Conservation (phyloP, 2,888 invertebrate species). For the Cheilosia vulpina region DNA sequence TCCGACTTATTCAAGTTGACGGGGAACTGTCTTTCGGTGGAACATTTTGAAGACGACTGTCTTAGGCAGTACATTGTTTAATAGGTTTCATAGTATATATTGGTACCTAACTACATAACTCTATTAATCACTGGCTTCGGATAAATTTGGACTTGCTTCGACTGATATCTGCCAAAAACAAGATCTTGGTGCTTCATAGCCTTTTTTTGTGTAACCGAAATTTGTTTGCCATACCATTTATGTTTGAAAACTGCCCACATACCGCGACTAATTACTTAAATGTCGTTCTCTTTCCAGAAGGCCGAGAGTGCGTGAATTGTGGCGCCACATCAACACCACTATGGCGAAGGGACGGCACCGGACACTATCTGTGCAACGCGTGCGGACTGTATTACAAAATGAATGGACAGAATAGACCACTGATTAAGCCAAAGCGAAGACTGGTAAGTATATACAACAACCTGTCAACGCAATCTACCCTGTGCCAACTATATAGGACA, state of each 20-base stretch:
- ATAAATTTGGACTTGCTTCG: too few relatives aligned
- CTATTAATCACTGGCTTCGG: too few relatives aligned
- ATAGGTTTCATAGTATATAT: too few relatives aligned
- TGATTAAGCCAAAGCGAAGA: slow-evolving; percentile 99
- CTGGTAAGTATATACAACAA: slow-evolving; percentile 91
- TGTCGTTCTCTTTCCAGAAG: slow-evolving; percentile 87
- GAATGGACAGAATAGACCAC: slow-evolving; percentile 99
- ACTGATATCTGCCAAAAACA: too few relatives aligned
- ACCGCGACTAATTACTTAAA: not conserved
- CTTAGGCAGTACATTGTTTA: too few relatives aligned
- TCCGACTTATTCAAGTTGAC: too few relatives aligned
- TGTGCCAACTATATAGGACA: slow-evolving; percentile 13
- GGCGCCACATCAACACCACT: slow-evolving; percentile 99
- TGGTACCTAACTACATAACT: too few relatives aligned
- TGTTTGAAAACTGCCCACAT: not conserved
- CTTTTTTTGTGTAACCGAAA: too few relatives aligned
- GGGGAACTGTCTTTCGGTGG: too few relatives aligned
- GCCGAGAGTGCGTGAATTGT: slow-evolving; percentile 99
- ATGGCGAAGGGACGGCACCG: slow-evolving; percentile 98
- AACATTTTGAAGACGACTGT: too few relatives aligned
- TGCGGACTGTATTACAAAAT: slow-evolving; percentile 99
- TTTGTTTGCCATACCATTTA: too few relatives aligned
- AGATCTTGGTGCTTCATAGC: too few relatives aligned
- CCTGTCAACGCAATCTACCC: slow-evolving; percentile 17
- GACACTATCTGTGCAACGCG: slow-evolving; percentile 99